A percentile compares a stretch with the other conserved stretches of the same genome.
phyloP scores from a whole-genome alignment of 2,113 vertebrate genomes.

The Mesitornis unicolor region DNA sequence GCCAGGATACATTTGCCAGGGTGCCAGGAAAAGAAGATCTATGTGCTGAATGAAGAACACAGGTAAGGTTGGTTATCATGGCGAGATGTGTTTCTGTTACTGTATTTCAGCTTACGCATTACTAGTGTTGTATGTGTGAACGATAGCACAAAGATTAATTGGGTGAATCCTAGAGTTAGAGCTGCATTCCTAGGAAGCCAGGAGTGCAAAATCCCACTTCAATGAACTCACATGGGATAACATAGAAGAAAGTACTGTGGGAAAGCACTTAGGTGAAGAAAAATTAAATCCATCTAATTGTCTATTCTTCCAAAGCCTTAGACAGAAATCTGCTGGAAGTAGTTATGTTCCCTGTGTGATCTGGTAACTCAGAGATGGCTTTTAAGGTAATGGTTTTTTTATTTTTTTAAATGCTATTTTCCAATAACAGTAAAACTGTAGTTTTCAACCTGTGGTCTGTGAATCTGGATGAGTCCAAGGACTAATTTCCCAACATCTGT shows the following conservation, averaged over 20 bases:
- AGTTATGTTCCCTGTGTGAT: background rate
- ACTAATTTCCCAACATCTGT: background rate
- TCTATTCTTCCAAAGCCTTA: background rate
- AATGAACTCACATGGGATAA: background rate
- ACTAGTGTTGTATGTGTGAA: background rate
- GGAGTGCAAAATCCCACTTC: background rate
- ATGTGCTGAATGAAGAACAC: background rate
- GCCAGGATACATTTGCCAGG: background rate
- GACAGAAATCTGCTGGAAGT: background rate
- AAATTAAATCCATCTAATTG: background rate
- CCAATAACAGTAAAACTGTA: background rate
- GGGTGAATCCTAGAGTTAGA: background rate
- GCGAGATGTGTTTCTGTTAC: background rate
- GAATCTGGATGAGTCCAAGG: background rate
- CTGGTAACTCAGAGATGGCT: background rate
- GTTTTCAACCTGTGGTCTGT: background rate
- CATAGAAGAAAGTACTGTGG: background rate
- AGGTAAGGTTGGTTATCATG: background rate
- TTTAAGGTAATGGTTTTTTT: background rate
- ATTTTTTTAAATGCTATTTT: background rate
- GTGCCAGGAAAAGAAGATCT: background rate
- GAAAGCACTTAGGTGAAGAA: background rate
- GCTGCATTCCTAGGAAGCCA: background rate
- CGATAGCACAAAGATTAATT: background rate
- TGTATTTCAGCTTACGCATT: background rate